Evolutionary conservation across 1,140 invertebrate species (phyloP).

Genomic region (Aplysia californica): DNA sequence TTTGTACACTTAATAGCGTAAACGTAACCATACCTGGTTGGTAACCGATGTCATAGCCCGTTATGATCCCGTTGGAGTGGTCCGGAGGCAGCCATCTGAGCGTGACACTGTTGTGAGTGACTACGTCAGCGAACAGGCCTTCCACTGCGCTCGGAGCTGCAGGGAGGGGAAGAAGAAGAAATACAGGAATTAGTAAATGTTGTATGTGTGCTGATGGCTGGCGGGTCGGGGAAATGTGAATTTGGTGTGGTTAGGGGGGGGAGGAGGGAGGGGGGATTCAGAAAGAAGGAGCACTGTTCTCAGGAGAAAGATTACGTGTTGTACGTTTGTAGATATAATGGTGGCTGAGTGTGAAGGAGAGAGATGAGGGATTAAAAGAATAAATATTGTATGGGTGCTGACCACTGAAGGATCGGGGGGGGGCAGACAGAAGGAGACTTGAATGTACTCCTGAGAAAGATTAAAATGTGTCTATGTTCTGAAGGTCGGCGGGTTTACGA

Average conservation of each 20-base stretch:
- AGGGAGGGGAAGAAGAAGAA: slow-evolving; percentile 22
- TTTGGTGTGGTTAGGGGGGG: neutral
- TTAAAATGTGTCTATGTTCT: too few species aligned
- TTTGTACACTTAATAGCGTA: too few species aligned
- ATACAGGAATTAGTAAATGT: neutral
- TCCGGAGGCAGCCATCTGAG: slow-evolving; percentile 93
- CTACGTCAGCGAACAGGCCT: slow-evolving; percentile 83
- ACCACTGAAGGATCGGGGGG: too few species aligned
- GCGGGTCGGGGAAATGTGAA: neutral
- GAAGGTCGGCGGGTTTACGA: too few species aligned
- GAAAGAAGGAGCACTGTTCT: too few species aligned
- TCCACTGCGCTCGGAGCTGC: slow-evolving; percentile 87
- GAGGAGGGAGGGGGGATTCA: neutral
- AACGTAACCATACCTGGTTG: slow-evolving; percentile 79
- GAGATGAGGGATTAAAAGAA: too few species aligned
- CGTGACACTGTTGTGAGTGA: slow-evolving; percentile 89
- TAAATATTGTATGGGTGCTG: too few species aligned
- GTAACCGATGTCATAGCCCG: slow-evolving; percentile 94
- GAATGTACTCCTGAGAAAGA: too few species aligned
- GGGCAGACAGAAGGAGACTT: too few species aligned
- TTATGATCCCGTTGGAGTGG: slow-evolving; percentile 91
- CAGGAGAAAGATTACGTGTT: too few species aligned
- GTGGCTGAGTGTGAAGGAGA: too few species aligned
- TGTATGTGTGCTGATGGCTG: neutral
- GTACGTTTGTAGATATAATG: too few species aligned